Conservation (phyloP, 1,140 invertebrate species). For the Ceratoteleas bidentatus region DNA sequence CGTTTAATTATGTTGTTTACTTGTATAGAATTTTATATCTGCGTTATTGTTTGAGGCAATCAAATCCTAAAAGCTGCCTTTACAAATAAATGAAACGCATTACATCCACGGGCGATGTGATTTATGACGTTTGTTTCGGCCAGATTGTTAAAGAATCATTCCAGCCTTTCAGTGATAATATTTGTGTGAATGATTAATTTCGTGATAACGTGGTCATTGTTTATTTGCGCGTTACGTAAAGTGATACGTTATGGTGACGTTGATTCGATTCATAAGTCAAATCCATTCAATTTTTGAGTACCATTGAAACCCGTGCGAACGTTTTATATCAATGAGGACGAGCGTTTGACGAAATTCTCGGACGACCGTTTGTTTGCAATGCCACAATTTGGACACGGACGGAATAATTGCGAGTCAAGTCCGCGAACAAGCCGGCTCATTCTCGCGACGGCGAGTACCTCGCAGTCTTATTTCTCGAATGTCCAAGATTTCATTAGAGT, state of each 20-base stretch:
- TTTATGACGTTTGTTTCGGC: too few relatives aligned
- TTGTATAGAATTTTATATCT: background rate
- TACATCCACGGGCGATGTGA: background rate
- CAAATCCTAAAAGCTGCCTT: conserved; percentile 4
- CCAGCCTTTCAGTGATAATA: too few relatives aligned
- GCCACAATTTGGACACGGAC: background rate
- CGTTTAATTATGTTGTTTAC: background rate
- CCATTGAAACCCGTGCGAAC: too few relatives aligned
- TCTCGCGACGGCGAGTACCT: background rate
- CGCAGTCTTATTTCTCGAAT: conserved; percentile 10
- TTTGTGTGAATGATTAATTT: too few relatives aligned
- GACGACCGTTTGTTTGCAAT: background rate
- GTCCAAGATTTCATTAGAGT: conserved; percentile 29
- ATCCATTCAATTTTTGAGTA: too few relatives aligned
- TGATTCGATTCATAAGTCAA: too few relatives aligned
- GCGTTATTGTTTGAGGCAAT: conserved; percentile 1
- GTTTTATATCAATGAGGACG: too few relatives aligned
- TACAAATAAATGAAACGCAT: background rate
- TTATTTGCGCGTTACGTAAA: too few relatives aligned
- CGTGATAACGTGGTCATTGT: too few relatives aligned
- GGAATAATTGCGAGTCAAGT: background rate
- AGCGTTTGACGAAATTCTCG: too few relatives aligned
- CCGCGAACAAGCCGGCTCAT: background rate
- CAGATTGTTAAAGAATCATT: conserved; percentile 1
- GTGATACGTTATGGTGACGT: too few relatives aligned